A percentile compares a stretch with the other conserved stretches of the same genome.
Conservation (phyloP, 2,113 vertebrate species). For the Erpornis zantholeuca region DNA sequence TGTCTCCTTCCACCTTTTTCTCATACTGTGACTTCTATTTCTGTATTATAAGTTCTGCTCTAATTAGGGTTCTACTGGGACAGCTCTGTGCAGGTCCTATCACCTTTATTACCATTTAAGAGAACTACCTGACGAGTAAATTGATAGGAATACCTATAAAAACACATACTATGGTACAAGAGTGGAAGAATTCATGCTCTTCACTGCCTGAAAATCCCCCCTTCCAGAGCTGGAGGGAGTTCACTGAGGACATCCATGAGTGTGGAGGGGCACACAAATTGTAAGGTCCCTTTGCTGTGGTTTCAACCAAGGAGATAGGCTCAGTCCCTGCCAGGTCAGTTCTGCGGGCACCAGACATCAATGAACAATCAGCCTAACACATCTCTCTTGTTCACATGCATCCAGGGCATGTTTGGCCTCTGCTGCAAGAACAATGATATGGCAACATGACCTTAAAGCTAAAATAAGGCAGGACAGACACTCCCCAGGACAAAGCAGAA, state of each 20-base stretch:
- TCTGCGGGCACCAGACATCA: not conserved
- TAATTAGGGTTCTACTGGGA: not conserved
- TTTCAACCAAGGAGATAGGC: not conserved
- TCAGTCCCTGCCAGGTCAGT: not conserved
- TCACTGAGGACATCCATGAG: not conserved
- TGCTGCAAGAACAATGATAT: not conserved
- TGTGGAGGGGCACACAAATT: not conserved
- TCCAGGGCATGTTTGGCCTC: conserved; percentile 7
- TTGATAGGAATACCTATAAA: not conserved
- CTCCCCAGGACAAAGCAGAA: not conserved
- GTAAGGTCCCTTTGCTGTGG: not conserved
- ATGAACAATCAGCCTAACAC: not conserved
- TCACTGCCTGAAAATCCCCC: not conserved
- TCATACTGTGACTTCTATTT: not conserved
- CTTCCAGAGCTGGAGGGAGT: not conserved
- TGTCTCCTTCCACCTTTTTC: not conserved
- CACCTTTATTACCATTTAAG: not conserved
- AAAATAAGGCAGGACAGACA: not conserved
- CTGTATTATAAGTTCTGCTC: not conserved
- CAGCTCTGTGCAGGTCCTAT: not conserved
- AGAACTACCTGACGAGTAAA: not conserved
- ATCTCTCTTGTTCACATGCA: not conserved
- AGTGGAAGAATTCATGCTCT: not conserved
- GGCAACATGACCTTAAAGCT: not conserved
- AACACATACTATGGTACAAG: not conserved